Evolutionary conservation across 1,140 invertebrate genomes (phyloP).

Genomic region (Zaprionus camerounensis): DNA sequence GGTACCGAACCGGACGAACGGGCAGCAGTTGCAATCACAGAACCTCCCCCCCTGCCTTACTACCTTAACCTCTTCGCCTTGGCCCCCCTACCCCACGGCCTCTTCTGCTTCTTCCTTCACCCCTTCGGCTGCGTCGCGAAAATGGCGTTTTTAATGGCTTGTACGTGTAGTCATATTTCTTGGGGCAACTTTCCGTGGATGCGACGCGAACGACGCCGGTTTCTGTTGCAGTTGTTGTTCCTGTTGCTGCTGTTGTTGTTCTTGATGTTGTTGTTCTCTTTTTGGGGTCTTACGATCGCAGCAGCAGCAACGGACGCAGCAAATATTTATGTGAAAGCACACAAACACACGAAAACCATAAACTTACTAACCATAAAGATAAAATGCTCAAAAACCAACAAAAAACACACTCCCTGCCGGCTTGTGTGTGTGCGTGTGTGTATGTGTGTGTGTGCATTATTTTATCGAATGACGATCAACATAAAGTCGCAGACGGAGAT

Average conservation of each 20-base stretch:
- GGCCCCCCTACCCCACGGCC: not conserved
- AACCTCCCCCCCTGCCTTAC: conserved; percentile 25
- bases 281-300: conserved; percentile 44
- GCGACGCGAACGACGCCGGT: conserved; percentile 11
- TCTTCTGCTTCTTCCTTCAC: not conserved
- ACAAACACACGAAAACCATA: conserved; percentile 73
- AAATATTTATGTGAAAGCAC: conserved; percentile 79
- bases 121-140: conserved; percentile 45
- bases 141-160: conserved; percentile 80
- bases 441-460: conserved; percentile 46
- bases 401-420: conserved; percentile 3
- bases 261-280: conserved; percentile 24
- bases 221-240: conserved; percentile 1
- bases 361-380: conserved; percentile 82
- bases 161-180: conserved; percentile 82
- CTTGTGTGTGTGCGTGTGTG: conserved; percentile 3
- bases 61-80: not conserved
- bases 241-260: not conserved
- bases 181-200: conserved; percentile 57
- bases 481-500: conserved; percentile 22
- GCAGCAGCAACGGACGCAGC: conserved; percentile 18
- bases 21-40: conserved; percentile 64
- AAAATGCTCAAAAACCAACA: conserved; percentile 65
- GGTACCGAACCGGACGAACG: conserved; percentile 11
- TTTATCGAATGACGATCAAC: conserved; percentile 60